Base-by-base conservation (phyloP, 2,113 vertebrate species). In the Talpa occidentalis region DNA sequence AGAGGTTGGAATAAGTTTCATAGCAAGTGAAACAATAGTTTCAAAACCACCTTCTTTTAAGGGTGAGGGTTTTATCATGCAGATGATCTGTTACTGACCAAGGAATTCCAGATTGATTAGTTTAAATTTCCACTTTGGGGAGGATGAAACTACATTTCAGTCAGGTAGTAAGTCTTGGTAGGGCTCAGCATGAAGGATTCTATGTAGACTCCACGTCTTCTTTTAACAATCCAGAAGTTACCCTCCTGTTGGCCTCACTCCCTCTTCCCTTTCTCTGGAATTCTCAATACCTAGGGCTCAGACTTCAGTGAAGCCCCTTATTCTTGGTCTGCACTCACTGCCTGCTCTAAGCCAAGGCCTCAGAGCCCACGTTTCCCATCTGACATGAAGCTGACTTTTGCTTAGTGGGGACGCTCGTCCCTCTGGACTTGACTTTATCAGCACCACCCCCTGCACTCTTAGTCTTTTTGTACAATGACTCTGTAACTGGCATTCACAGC, bases 341-440 rank as follows among this genome's bases (percentile, higher is more conserved):
- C 37, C 28, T 24, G 5, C 0, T 66, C 4, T 32, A 74, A 56
- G 6, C 11, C 59, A 19, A 7, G 54, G 4, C 15, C 67, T 88
- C 42, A 84, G 19, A 3, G 78, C 77, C 81, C 40, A 88, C 93
- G 93, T 97, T 97, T 98, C 95, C 59, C 88, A 69, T 9, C 78
- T 95, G 95, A 95, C 89, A 93, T 93, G 94, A 96, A 96, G 97
- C 95, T 98, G 97, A 96, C 95, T 74, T 98, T 97, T 97, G 54
- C 79, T 96, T 97, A 97, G 89, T 94, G 80, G 24, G 35, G 83
- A 4, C 87, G 95, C 88, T 97, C 47, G 72, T 97, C 16, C 0
- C 24, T 32, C 62, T 96, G 92, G 72, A 92, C 87, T 97, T 96
- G 86, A 32, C 96, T 97, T 97, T 96, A 96, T 98, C 96, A 89